phyloP scores from a whole-genome alignment of 30 jellyfish, hydroid and myxozoan species.

The Catostylus mosaicus region DNA sequence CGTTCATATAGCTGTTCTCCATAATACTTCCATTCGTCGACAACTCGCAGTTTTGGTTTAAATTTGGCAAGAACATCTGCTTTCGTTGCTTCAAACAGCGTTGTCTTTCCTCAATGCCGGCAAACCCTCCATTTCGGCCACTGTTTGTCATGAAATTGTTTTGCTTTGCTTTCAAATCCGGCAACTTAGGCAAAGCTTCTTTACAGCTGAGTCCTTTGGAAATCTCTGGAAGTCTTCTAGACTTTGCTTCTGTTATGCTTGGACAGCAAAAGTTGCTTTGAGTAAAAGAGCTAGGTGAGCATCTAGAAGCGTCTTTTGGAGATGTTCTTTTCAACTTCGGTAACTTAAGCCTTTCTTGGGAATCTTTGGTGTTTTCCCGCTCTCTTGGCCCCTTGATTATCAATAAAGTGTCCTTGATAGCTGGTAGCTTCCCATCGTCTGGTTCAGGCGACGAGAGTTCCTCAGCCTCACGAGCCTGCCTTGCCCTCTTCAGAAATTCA shows the following conservation, averaged over 20 bases:
- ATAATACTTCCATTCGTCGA: slow-evolving; percentile 12
- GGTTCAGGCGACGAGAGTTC: slow-evolving; percentile 18
- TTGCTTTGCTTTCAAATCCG: slow-evolving; percentile 2
- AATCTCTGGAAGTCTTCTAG: slow-evolving; percentile 19
- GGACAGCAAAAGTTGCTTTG: background rate
- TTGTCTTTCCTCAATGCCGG: background rate
- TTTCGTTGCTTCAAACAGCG: background rate
- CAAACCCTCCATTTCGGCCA: background rate
- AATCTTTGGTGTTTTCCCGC: background rate
- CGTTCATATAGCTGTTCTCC: background rate
- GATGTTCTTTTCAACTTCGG: background rate
- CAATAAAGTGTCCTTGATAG: background rate
- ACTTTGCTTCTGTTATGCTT: background rate
- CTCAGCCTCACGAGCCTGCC: slow-evolving; percentile 7
- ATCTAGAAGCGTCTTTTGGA: background rate
- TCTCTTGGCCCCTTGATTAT: background rate
- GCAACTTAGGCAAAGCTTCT: background rate
- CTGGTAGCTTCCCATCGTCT: slow-evolving; percentile 24
- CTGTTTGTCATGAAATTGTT: background rate
- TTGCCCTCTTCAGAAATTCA: background rate
- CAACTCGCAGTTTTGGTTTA: slow-evolving; percentile 38
- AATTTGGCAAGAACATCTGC: slow-evolving; percentile 13
- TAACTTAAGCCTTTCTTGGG: background rate
- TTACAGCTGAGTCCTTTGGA: background rate
- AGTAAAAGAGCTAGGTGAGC: background rate